These are phyloP conservation scores for Gortyna flavago DNA, from an alignment of 2,888 invertebrate species.

Conservation along the genomic window DNA sequence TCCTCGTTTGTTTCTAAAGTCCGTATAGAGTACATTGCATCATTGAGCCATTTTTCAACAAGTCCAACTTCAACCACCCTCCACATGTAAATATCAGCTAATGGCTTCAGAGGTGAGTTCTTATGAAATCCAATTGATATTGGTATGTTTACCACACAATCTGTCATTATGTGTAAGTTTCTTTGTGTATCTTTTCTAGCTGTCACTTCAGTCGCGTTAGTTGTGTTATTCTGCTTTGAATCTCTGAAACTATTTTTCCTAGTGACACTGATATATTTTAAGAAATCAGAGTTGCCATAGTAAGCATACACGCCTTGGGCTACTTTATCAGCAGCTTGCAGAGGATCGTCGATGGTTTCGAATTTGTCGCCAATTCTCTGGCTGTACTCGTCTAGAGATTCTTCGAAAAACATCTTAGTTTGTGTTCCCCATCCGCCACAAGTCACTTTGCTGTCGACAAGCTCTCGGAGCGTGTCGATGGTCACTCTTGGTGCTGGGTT, in stretches of 20 bases:
- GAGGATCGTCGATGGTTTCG: constrained; percentile 91
- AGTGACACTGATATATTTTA: constrained; percentile 92
- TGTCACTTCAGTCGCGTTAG: constrained; percentile 68
- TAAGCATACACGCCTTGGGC: constrained; percentile 93
- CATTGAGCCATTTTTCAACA: constrained; percentile 94
- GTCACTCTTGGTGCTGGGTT: constrained; percentile 94
- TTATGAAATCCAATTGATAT: constrained; percentile 95
- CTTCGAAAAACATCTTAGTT: constrained; percentile 92
- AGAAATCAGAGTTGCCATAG: constrained; percentile 94
- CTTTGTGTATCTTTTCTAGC: constrained; percentile 75
- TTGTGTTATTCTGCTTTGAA: constrained; percentile 68
- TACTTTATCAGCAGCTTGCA: constrained; percentile 92
- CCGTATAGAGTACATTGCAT: constrained; percentile 91
- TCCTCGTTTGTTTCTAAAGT: constrained; percentile 90
- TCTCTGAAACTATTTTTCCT: constrained; percentile 81
- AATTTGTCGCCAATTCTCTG: constrained; percentile 92
- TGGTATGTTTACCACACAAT: constrained; percentile 95
- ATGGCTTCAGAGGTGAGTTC: constrained; percentile 94
- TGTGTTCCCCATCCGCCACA: constrained; percentile 94
- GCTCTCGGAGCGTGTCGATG: constrained; percentile 93
- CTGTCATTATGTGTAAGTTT: constrained; percentile 94
- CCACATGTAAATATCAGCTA: constrained; percentile 92
- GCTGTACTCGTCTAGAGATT: constrained; percentile 92
- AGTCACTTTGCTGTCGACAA: constrained; percentile 91
- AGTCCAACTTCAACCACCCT: constrained; percentile 93